phyloP scores from a whole-genome alignment of 2,113 vertebrate genomes.

The Felis chaus region DNA sequence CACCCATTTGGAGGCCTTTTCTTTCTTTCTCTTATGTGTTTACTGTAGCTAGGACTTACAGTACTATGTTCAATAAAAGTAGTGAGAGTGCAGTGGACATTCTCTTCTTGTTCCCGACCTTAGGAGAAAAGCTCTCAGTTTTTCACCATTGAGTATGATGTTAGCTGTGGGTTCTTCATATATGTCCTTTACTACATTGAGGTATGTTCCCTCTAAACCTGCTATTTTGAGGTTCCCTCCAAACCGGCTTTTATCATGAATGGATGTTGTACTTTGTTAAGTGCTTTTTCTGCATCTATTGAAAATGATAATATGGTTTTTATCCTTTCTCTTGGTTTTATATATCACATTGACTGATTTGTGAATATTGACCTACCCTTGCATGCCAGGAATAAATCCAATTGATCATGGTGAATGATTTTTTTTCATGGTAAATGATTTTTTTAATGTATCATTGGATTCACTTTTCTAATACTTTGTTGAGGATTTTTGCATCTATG shows the following conservation, averaged over 20 bases:
- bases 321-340: not conserved
- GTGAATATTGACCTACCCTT: not conserved
- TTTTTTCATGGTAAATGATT: not conserved
- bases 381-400: not conserved
- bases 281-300: not conserved
- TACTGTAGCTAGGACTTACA: not conserved
- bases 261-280: not conserved
- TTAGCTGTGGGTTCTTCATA: not conserved
- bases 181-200: not conserved
- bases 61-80: not conserved
- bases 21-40: not conserved
- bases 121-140: not conserved
- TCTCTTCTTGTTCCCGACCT: not conserved
- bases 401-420: not conserved
- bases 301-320: not conserved
- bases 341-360: not conserved
- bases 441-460: not conserved
- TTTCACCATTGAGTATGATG: not conserved
- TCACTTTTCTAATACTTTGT: not conserved
- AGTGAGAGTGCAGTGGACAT: not conserved
- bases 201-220: not conserved
- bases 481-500: not conserved
- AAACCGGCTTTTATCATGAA: not conserved
- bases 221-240: not conserved
- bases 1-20: not conserved